Evolutionary conservation across 2,888 invertebrate genomes (phyloP).

Genomic region (Heliconius ethilla): DNA sequence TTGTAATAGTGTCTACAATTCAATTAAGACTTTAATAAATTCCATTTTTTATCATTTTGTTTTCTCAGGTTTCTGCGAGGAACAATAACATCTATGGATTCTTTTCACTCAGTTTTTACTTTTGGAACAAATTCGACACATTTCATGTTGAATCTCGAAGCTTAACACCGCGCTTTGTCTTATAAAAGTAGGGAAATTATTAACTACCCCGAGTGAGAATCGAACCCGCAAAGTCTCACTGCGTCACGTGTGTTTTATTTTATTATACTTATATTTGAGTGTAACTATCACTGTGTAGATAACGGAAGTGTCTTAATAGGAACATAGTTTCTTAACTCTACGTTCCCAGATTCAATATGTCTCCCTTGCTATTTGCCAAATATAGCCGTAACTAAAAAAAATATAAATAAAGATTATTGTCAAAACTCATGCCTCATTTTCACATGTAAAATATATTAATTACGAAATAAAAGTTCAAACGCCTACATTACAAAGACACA

Average conservation of each 20-base stretch:
- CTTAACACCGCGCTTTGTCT: neutral
- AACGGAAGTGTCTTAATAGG: too few species aligned
- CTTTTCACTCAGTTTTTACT: neutral
- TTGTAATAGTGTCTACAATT: neutral
- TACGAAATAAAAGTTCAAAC: too few species aligned
- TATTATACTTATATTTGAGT: neutral
- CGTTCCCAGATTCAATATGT: neutral
- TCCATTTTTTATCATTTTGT: neutral
- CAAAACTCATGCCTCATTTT: too few species aligned
- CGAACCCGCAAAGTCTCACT: neutral
- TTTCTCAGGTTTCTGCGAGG: neutral
- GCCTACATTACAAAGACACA: neutral
- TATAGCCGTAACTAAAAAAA: neutral
- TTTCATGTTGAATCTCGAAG: neutral
- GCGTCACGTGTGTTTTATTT: neutral
- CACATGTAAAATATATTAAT: too few species aligned
- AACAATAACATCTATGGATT: too few species aligned
- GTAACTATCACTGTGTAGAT: neutral
- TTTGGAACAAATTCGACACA: neutral
- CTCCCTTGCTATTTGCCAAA: neutral
- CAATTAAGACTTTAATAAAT: neutral
- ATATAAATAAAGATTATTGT: neutral
- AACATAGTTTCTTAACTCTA: neutral
- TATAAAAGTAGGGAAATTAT: neutral
- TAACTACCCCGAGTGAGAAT: neutral